A percentile compares a stretch with the other conserved stretches of the same genome.
These are phyloP conservation scores for Brachyistius frenatus DNA, from an alignment of 2,113 vertebrate species.

Conservation along the genomic window DNA sequence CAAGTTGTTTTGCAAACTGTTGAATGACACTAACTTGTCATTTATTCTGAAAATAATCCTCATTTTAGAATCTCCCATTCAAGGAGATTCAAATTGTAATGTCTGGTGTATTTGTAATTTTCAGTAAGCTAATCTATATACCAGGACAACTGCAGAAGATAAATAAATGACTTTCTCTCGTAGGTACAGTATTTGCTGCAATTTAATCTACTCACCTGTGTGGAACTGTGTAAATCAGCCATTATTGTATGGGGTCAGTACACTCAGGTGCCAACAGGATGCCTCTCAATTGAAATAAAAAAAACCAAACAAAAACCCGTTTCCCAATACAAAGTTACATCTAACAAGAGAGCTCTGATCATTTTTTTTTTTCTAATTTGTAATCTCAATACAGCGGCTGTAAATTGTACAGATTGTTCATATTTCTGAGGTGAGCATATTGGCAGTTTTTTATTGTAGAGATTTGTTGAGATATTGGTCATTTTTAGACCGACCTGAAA, in stretches of 20 bases:
- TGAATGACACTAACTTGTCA: slow-evolving; percentile 1
- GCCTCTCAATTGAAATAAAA: not conserved
- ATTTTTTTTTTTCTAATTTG: too few species aligned
- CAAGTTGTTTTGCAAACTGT: slow-evolving; percentile 10
- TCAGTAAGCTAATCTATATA: slow-evolving; percentile 4
- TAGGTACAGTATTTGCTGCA: not conserved
- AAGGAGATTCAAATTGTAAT: not conserved
- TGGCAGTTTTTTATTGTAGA: not conserved
- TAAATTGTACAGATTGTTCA: not conserved
- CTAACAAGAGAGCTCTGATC: too few species aligned
- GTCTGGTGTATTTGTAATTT: not conserved
- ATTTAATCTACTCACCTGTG: not conserved
- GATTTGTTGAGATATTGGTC: not conserved
- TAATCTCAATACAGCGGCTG: not conserved
- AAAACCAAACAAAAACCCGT: not conserved
- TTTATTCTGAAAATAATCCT: not conserved
- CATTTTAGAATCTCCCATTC: slow-evolving; percentile 6
- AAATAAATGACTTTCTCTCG: not conserved
- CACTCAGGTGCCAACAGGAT: not conserved
- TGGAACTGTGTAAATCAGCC: not conserved
- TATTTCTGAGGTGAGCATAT: not conserved
- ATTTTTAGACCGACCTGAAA: not conserved
- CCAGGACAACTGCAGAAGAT: not conserved
- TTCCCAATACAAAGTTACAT: too few species aligned
- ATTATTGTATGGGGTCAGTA: not conserved